phyloP scores from a whole-genome alignment of 2,797 vertebrate genomes.

The Gallirallus australis region DNA sequence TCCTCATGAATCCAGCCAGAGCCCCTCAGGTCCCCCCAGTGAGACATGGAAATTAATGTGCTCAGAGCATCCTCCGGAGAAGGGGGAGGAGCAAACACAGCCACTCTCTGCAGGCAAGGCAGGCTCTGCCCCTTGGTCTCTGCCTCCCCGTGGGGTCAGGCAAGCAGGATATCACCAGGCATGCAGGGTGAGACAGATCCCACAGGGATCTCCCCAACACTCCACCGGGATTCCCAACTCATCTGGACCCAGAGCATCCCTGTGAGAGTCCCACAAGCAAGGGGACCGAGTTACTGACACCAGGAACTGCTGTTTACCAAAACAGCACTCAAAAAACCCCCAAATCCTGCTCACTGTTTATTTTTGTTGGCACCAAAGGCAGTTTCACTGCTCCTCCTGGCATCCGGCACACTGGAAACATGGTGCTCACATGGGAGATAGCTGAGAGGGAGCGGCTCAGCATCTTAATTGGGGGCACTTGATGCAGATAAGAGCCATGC shows the following conservation, averaged over 20 bases:
- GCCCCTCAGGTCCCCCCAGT: rapidly evolving
- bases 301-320: not conserved
- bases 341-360: rapidly evolving
- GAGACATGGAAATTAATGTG: not conserved
- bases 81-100: rapidly evolving
- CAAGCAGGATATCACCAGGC: not conserved
- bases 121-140: not conserved
- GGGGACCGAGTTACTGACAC: not conserved
- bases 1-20: not conserved
- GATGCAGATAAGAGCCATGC: not conserved
- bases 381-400: rapidly evolving
- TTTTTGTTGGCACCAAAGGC: not conserved
- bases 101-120: not conserved
- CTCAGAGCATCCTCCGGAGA: not conserved
- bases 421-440: not conserved
- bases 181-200: not conserved
- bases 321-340: not conserved
- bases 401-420: not conserved
- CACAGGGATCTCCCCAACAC: not conserved
- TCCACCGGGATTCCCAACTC: not conserved
- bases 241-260: not conserved
- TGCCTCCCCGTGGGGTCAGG: not conserved
- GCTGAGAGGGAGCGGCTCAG: not conserved
- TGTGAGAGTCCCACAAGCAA: rapidly evolving
- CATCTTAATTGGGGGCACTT: not conserved